Percentiles rank a stretch among this genome's conserved stretches.
Conservation (phyloP, 2,888 invertebrate species). For the Laothoe populi region DNA sequence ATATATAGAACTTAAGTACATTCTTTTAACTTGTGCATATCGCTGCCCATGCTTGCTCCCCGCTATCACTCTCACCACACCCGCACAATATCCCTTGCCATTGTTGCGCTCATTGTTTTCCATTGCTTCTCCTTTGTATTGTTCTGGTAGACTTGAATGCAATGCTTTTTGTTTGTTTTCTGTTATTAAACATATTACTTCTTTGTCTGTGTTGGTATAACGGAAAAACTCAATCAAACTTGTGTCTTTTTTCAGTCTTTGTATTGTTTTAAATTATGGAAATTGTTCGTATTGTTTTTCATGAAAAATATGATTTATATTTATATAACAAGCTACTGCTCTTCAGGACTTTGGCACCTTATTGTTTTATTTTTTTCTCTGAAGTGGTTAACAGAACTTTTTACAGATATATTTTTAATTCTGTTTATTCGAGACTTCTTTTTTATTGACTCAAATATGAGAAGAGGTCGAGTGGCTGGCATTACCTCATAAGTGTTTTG, state of each 20-base stretch:
- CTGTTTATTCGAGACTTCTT: too few relatives aligned
- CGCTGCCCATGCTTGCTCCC: not conserved
- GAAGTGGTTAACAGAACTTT: too few relatives aligned
- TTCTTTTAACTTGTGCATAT: not conserved
- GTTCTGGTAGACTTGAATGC: slow-evolving; percentile 16
- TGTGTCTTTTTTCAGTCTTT: not conserved
- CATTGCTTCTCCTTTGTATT: slow-evolving; percentile 16
- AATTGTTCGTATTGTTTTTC: not conserved
- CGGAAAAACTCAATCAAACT: slow-evolving; percentile 18
- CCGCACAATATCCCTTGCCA: slow-evolving; percentile 17
- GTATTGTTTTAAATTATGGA: not conserved
- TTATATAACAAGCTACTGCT: too few relatives aligned
- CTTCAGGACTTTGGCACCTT: too few relatives aligned
- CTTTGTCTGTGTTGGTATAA: slow-evolving; percentile 22
- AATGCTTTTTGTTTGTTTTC: slow-evolving; percentile 23
- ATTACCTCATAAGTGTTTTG: too few relatives aligned
- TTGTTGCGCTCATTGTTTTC: slow-evolving; percentile 16
- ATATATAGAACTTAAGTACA: too few relatives aligned
- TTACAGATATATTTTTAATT: too few relatives aligned
- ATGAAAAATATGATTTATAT: too few relatives aligned
- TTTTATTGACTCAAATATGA: too few relatives aligned
- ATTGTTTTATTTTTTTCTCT: too few relatives aligned
- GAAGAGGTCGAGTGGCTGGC: too few relatives aligned
- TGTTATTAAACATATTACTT: slow-evolving; percentile 25
- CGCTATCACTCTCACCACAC: not conserved